phyloP scores from a whole-genome alignment of 2,113 vertebrate species.

The Todiramphus saurophagus region DNA sequence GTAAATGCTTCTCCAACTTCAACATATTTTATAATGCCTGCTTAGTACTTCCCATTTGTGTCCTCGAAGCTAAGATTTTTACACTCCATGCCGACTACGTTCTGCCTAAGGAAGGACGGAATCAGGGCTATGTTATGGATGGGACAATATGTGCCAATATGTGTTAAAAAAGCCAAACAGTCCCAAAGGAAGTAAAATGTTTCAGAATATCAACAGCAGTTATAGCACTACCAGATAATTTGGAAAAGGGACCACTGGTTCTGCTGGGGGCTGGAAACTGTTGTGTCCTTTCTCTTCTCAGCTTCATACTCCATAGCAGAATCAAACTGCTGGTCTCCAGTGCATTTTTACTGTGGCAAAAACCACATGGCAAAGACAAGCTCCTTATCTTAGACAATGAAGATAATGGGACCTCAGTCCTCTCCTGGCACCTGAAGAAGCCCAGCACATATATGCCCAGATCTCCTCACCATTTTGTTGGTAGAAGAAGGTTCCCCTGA shows the following conservation, averaged over 20 bases:
- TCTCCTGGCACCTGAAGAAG: neutral
- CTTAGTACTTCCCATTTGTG: neutral
- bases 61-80: neutral
- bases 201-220: neutral
- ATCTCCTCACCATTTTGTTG: neutral
- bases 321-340: neutral
- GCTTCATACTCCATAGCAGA: neutral
- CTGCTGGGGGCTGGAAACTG: neutral
- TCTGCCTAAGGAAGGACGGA: neutral
- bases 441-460: neutral
- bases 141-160: neutral
- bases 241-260: neutral
- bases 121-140: neutral
- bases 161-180: neutral
- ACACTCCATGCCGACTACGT: neutral
- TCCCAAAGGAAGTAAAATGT: neutral
- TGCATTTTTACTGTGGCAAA: neutral
- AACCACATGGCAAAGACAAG: neutral
- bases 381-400: neutral
- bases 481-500: neutral
- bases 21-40: neutral
- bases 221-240: neutral
- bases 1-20: neutral
- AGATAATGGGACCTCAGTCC: neutral
- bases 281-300: neutral